These are phyloP conservation scores for Nannoperca obscura DNA, from an alignment of 2,797 vertebrate genomes.

Conservation along the genomic window DNA sequence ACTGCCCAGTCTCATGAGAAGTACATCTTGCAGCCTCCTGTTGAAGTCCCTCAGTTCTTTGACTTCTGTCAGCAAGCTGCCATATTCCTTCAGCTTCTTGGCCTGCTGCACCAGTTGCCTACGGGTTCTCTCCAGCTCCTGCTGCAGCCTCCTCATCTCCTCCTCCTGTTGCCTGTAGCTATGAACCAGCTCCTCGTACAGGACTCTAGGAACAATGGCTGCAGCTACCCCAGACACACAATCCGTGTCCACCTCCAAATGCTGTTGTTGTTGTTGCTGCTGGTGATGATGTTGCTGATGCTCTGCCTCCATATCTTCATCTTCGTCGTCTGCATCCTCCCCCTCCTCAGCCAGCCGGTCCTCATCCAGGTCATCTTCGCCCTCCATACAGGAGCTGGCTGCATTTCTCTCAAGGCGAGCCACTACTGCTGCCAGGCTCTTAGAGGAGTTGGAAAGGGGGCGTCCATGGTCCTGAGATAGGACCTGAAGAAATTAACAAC, in stretches of 20 bases:
- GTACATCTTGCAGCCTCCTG: slow-evolving; percentile 97
- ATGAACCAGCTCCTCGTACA: slow-evolving; percentile 97
- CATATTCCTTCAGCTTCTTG: slow-evolving; percentile 98
- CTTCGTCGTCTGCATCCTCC: slow-evolving; percentile 86
- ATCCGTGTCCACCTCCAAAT: slow-evolving; percentile 85
- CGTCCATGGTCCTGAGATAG: slow-evolving; percentile 84
- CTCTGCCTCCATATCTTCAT: slow-evolving; percentile 85
- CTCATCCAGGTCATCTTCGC: slow-evolving; percentile 87
- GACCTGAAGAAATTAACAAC: slow-evolving; percentile 68
- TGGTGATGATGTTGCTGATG: slow-evolving; percentile 77
- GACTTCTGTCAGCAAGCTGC: slow-evolving; percentile 96
- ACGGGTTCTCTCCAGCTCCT: slow-evolving; percentile 97
- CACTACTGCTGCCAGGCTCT: slow-evolving; percentile 98
- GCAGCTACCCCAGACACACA: slow-evolving; percentile 85
- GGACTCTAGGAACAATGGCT: slow-evolving; percentile 91
- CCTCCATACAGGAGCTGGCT: slow-evolving; percentile 89
- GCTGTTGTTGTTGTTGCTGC: slow-evolving; percentile 72
- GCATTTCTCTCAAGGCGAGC: slow-evolving; percentile 96
- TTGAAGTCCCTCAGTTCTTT: slow-evolving; percentile 99
- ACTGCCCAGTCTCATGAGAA: slow-evolving; percentile 97
- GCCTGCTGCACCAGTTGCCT: slow-evolving; percentile 98
- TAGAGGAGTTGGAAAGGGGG: slow-evolving; percentile 86
- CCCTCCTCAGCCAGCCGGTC: slow-evolving; percentile 86
- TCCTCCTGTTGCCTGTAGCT: slow-evolving; percentile 98
- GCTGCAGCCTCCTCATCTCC: slow-evolving; percentile 97